Conservation (phyloP, 2,797 vertebrate genomes). For the Malurus splendens region DNA sequence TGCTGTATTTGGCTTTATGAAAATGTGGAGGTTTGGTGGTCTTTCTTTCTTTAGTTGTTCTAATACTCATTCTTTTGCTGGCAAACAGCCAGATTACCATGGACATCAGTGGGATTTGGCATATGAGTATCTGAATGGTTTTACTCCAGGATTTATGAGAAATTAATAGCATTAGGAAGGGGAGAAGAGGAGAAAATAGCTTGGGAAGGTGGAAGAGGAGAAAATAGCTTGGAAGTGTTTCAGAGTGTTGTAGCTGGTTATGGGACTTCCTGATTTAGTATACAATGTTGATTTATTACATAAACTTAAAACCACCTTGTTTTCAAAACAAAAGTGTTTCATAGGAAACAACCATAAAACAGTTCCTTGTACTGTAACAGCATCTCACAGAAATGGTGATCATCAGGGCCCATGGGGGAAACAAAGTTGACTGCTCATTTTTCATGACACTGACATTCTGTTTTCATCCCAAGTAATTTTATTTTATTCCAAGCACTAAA, state of each 20-base stretch:
- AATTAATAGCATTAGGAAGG: background rate
- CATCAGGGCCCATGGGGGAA: background rate
- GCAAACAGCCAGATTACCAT: background rate
- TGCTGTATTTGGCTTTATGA: background rate
- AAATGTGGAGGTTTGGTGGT: background rate
- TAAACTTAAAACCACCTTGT: background rate
- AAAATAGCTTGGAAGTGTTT: background rate
- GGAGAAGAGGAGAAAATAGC: background rate
- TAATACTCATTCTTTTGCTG: background rate
- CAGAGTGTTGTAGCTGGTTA: background rate
- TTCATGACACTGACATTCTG: background rate
- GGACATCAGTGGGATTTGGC: background rate
- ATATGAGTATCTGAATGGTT: background rate
- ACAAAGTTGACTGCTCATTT: conserved; percentile 4
- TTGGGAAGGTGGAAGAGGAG: background rate
- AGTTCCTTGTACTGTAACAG: background rate
- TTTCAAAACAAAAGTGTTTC: conserved; percentile 16
- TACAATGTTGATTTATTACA: background rate
- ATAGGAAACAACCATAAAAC: background rate
- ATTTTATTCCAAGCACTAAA: background rate
- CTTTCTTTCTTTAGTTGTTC: background rate
- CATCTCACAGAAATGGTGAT: background rate
- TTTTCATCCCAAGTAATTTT: background rate
- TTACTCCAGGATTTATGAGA: background rate
- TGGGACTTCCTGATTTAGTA: background rate